Evolutionary conservation across 2,797 vertebrate species (phyloP).

Genomic region (Semaprochilodus insignis): DNA sequence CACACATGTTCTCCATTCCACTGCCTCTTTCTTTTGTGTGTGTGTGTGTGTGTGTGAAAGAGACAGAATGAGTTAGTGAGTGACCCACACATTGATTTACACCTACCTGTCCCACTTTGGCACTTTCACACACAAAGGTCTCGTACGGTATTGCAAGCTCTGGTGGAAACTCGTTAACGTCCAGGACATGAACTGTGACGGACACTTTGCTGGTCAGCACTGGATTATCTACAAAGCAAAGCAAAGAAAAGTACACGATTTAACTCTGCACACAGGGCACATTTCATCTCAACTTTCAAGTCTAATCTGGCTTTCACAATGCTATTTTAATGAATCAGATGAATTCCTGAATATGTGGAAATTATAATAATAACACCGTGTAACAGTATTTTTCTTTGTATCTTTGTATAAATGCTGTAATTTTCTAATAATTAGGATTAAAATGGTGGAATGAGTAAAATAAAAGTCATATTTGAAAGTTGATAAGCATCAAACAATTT

Average conservation of each 20-base stretch:
- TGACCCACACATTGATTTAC: not conserved
- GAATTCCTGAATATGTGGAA: not conserved
- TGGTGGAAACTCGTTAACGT: slow-evolving; percentile 98
- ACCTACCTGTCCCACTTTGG: slow-evolving; percentile 92
- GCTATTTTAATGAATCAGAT: not conserved
- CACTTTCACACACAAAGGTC: slow-evolving; percentile 94
- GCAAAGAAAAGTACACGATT: slow-evolving; percentile 43
- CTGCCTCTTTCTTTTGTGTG: too few relatives aligned
- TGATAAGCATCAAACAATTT: not conserved
- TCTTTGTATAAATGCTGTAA: not conserved
- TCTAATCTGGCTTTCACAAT: not conserved
- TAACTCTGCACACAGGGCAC: not conserved
- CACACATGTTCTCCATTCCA: too few relatives aligned
- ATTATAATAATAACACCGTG: not conserved
- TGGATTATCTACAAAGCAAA: slow-evolving; percentile 85
- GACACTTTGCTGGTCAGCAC: slow-evolving; percentile 91
- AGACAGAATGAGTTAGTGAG: not conserved
- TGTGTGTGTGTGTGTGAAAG: not conserved
- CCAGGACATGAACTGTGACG: slow-evolving; percentile 91
- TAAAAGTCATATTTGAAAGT: not conserved
- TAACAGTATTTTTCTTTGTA: too few relatives aligned
- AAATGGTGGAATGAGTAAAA: slow-evolving; percentile 6
- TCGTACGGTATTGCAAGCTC: slow-evolving; percentile 93
- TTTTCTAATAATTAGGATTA: not conserved
- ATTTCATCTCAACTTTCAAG: not conserved